A percentile compares a stretch with the other conserved stretches of the same genome.
These are phyloP conservation scores for Mus pahari DNA, from an alignment of 2,113 vertebrate genomes.

Conservation along the genomic window DNA sequence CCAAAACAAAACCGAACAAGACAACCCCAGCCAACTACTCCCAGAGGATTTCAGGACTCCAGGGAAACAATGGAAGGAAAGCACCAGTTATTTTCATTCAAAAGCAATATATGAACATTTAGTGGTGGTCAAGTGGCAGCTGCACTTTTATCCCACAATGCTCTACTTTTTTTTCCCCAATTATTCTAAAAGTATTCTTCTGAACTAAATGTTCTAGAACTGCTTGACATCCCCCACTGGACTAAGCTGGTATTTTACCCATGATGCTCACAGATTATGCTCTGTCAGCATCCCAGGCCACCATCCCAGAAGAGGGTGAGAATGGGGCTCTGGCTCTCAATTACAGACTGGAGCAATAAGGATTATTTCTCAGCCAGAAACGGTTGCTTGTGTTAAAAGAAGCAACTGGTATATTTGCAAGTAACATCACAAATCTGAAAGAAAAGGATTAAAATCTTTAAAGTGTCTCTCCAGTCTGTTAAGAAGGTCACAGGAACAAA, in stretches of 20 bases:
- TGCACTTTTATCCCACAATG: not conserved
- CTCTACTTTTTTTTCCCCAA: not conserved
- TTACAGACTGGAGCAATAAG: not conserved
- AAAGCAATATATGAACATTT: not conserved
- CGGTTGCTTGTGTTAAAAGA: conserved; percentile 46
- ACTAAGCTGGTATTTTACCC: not conserved
- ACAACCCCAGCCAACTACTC: not conserved
- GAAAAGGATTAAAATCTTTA: not conserved
- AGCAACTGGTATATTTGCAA: not conserved
- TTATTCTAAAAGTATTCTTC: conserved; percentile 25
- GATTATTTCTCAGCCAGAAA: not conserved
- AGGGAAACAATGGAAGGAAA: not conserved
- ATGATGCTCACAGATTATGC: not conserved
- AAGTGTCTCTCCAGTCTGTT: not conserved
- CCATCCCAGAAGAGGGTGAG: fast-evolving
- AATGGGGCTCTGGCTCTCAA: not conserved
- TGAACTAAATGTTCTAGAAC: not conserved
- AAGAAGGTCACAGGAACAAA: not conserved
- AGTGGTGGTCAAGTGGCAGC: not conserved
- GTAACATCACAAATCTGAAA: conserved; percentile 9
- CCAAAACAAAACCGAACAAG: not conserved
- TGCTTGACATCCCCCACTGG: not conserved
- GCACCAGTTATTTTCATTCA: not conserved
- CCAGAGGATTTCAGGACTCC: not conserved
- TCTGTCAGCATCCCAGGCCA: not conserved